Evolutionary conservation across 2,113 vertebrate genomes (phyloP).

Genomic region (Lamprotornis superbus): DNA sequence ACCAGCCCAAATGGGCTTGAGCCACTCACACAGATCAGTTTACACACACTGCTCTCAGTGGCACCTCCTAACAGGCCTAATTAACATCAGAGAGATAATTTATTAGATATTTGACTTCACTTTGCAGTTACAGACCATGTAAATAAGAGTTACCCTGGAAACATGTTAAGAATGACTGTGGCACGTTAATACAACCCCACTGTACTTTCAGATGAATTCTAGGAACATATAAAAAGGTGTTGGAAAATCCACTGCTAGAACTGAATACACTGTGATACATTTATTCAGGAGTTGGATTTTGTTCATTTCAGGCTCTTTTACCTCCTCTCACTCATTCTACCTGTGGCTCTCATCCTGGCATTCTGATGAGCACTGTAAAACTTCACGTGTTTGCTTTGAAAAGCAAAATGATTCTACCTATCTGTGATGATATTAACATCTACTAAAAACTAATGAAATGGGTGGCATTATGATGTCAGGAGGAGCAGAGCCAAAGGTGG

Average conservation of each 20-base stretch:
- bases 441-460: constrained; percentile 64
- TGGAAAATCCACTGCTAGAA: not conserved
- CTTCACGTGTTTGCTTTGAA: not conserved
- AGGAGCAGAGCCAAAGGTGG: constrained; percentile 77
- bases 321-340: not conserved
- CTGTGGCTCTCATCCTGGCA: not conserved
- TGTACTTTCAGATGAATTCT: constrained; percentile 52
- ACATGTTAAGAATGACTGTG: not conserved
- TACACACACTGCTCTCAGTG: not conserved
- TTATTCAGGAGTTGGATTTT: not conserved
- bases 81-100: constrained; percentile 14
- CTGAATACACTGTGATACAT: not conserved
- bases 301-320: not conserved
- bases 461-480: constrained; percentile 79
- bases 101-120: constrained; percentile 7
- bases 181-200: not conserved
- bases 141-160: not conserved
- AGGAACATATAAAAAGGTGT: not conserved
- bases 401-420: constrained; percentile 19
- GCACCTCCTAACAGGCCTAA: constrained; percentile 2
- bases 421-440: constrained; percentile 60
- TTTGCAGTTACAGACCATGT: not conserved
- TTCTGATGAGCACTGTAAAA: constrained; percentile 14
- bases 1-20: not conserved
- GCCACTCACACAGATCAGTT: not conserved